phyloP scores from a whole-genome alignment of 2,113 vertebrate genomes.

The Rhagologus leucostigma region DNA sequence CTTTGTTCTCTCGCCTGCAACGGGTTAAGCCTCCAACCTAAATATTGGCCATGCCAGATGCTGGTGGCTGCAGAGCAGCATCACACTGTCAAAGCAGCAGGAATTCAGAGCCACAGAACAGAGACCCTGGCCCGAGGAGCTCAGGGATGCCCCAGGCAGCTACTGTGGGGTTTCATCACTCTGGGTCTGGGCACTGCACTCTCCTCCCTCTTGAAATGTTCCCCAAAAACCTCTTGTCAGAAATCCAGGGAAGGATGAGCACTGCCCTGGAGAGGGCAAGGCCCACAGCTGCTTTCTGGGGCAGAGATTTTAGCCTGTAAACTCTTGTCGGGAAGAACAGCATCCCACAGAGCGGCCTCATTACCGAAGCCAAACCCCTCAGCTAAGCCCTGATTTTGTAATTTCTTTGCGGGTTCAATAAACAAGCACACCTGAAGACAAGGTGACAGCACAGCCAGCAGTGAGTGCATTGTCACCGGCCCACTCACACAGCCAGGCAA shows the following conservation, averaged over 20 bases:
- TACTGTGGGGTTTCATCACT: fast-evolving
- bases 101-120: neutral
- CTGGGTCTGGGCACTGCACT: neutral
- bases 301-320: neutral
- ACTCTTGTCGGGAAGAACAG: neutral
- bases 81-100: neutral
- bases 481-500: neutral
- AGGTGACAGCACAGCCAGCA: neutral
- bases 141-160: neutral
- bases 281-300: no score
- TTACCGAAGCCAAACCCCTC: neutral
- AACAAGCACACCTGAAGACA: neutral
- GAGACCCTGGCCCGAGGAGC: neutral
- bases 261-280: neutral
- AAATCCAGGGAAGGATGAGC: neutral
- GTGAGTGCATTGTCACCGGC: neutral
- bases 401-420: neutral
- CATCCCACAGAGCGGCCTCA: fast-evolving
- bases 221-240: neutral
- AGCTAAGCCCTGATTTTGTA: neutral
- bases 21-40: neutral
- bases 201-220: neutral
- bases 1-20: neutral
- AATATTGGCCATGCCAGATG: neutral
- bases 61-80: neutral